Evolutionary conservation across 2,113 vertebrate species (phyloP).

Genomic region (Passer montanus): DNA sequence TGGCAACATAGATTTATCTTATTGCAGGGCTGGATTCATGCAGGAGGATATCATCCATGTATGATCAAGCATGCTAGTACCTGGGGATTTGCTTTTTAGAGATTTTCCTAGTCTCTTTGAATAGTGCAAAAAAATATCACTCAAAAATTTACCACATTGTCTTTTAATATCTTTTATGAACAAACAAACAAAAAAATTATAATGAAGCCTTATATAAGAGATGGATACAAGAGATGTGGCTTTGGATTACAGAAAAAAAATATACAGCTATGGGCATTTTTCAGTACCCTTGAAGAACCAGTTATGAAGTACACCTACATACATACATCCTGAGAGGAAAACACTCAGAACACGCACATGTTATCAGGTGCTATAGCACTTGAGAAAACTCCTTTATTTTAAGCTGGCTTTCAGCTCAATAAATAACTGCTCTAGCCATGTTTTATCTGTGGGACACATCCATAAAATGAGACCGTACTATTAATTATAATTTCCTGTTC

Average conservation of each 20-base stretch:
- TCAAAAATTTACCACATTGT: neutral
- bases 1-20: constrained; percentile 7
- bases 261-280: neutral
- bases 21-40: neutral
- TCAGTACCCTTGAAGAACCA: neutral
- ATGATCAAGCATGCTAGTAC: neutral
- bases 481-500: constrained; percentile 68
- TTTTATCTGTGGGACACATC: neutral
- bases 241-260: neutral
- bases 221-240: neutral
- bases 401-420: neutral
- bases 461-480: neutral
- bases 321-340: neutral
- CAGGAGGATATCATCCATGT: neutral
- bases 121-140: neutral
- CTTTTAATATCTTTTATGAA: neutral
- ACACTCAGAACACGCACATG: neutral
- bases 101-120: neutral
- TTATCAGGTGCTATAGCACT: neutral
- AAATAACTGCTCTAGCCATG: neutral
- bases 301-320: neutral
- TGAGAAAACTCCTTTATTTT: neutral
- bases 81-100: neutral
- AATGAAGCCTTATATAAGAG: neutral
- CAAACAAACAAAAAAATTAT: neutral